phyloP scores from a whole-genome alignment of 2,113 vertebrate species.

The Sus scrofa region T2T-Sscrofa CM000823.6:25741001-25741500 shows the following conservation, averaged over 20 bases:
- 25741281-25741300: slow-evolving; percentile 97
- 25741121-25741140: slow-evolving; percentile 20
- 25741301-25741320: slow-evolving; percentile 96
- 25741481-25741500: slow-evolving; percentile 89
- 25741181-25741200: slow-evolving; percentile 58
- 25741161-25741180: not conserved
- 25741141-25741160: not conserved
- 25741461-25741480: slow-evolving; percentile 83
- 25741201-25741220: slow-evolving; percentile 93
- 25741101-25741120: not conserved
- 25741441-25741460: slow-evolving; percentile 82
- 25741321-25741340: slow-evolving; percentile 91
- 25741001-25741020: slow-evolving; percentile 64
- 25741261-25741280: slow-evolving; percentile 94
- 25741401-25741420: slow-evolving; percentile 84
- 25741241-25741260: slow-evolving; percentile 96
- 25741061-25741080: slow-evolving; percentile 15
- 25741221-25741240: slow-evolving; percentile 93
- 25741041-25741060: not conserved
- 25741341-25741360: slow-evolving; percentile 92
- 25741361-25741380: slow-evolving; percentile 94
- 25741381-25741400: slow-evolving; percentile 91
- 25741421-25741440: slow-evolving; percentile 86
- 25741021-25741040: slow-evolving; percentile 26
- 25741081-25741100: too few species aligned